Evolutionary conservation across 2,888 invertebrate genomes (phyloP).

Genomic region (Bellardia bayeri): DNA sequence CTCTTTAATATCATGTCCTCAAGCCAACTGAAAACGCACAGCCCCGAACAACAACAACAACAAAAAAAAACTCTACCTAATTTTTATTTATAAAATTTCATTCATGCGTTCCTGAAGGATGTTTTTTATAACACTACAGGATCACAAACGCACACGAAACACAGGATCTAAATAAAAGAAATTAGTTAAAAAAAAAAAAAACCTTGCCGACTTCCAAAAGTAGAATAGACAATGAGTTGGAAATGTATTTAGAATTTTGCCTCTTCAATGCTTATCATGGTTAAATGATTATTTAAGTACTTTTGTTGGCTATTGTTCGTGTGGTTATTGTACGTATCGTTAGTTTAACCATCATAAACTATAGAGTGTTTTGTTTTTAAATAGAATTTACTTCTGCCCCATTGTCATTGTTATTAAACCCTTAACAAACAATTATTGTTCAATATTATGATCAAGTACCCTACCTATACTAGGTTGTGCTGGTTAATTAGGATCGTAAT

Average conservation of each 20-base stretch:
- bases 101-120: slow-evolving; percentile 40
- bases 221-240: slow-evolving; percentile 57
- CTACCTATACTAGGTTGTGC: neutral
- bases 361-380: slow-evolving; percentile 21
- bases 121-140: slow-evolving; percentile 36
- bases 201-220: slow-evolving; percentile 45
- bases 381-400: slow-evolving; percentile 46
- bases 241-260: slow-evolving; percentile 43
- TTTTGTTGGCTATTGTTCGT: slow-evolving; percentile 54
- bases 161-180: slow-evolving; percentile 1
- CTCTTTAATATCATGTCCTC: slow-evolving; percentile 69
- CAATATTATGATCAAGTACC: slow-evolving; percentile 25
- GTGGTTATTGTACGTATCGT: slow-evolving; percentile 23
- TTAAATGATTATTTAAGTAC: slow-evolving; percentile 82
- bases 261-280: slow-evolving; percentile 79
- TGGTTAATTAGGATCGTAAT: too few species aligned
- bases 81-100: slow-evolving; percentile 41
- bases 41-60: slow-evolving; percentile 8
- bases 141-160: slow-evolving; percentile 28
- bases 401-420: slow-evolving; percentile 42
- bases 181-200: slow-evolving; percentile 46
- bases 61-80: neutral
- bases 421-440: slow-evolving; percentile 25
- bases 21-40: slow-evolving; percentile 54
- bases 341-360: slow-evolving; percentile 25